Base-by-base conservation (phyloP, 2,888 invertebrate species). In the Aleiodes alternator region DNA sequence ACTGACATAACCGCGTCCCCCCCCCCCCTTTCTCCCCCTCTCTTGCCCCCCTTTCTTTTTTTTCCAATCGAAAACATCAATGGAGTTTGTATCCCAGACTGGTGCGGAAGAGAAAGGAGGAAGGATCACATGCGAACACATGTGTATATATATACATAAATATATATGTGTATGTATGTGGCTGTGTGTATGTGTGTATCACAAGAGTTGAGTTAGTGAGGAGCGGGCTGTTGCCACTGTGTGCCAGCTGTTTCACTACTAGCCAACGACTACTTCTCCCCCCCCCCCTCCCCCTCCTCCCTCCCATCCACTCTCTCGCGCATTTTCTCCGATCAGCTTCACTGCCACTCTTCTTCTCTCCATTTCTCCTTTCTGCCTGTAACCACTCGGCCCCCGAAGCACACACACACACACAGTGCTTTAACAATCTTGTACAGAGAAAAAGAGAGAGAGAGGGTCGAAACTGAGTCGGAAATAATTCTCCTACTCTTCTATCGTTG, bases 181-280 rank as follows among this genome's bases (percentile, higher is more conserved):
- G n/a, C n/a, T n/a, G 23, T 23, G 2, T 23, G 89, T 86, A 84
- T 86, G 86, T 86, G 85, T 86, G 84, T 43, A 86, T 84, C 86
- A 84, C 43, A 9, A 43, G 43, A 85, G 84, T 87, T 88, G 88
- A 88, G 87, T 89, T 88, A 87, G 88, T 88, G 88, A 88, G 85
- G 85, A 84, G 86, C 87, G 87, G 82, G 87, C 88, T 88, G 88
- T 86, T 87, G 88, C 87, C 85, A 82, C 83, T 84, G 80, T 85
- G 88, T 86, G 84, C 87, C 88, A 88, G 89, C 88, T 88, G 88
- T 86, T 88, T 83, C 86, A 80, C 86, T 86, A 85, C 87, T 87
- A 86, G 85, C 86, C 82, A 31, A 61, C 57, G 61, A 64, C 76
- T 64, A 61, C 76, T 70, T 14, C 73, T 53, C 34, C 23, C 69